A percentile compares a stretch with the other conserved stretches of the same genome.
Conservation (phyloP, 2,888 invertebrate species). For the Priapulus caudatus region DNA sequence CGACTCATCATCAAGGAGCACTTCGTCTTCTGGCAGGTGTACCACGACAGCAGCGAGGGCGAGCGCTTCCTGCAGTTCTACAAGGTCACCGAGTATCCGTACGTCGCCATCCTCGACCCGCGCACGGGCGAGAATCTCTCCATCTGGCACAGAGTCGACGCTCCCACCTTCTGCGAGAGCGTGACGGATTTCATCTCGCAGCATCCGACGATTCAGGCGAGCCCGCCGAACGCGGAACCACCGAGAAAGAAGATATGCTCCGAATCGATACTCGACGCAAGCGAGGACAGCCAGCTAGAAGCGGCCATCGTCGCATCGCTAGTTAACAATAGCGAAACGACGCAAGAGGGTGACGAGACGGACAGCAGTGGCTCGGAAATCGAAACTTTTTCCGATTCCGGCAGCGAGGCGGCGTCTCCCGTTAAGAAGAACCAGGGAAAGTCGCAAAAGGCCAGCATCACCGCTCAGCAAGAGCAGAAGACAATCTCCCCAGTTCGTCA, state of each 20-base stretch:
- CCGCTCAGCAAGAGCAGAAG: background rate
- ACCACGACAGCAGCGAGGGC: conserved; percentile 48
- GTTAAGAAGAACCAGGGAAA: background rate
- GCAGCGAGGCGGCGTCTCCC: conserved; percentile 5
- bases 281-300: conserved; percentile 41
- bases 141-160: conserved; percentile 39
- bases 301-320: conserved; percentile 42
- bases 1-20: conserved; percentile 49
- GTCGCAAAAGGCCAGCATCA: background rate
- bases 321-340: conserved; percentile 20
- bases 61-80: conserved; percentile 52
- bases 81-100: conserved; percentile 49
- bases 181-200: conserved; percentile 36
- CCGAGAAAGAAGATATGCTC: too few relatives aligned
- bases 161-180: conserved; percentile 37
- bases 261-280: conserved; percentile 37
- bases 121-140: conserved; percentile 51
- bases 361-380: conserved; percentile 28
- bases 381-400: conserved; percentile 39
- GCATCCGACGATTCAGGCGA: conserved; percentile 27
- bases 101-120: conserved; percentile 54
- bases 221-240: background rate
- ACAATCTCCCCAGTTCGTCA: background rate
- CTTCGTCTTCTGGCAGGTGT: conserved; percentile 56
- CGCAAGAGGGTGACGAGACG: conserved; percentile 21